phyloP scores from a whole-genome alignment of 2,888 invertebrate species.

The Andrena praecox region DNA sequence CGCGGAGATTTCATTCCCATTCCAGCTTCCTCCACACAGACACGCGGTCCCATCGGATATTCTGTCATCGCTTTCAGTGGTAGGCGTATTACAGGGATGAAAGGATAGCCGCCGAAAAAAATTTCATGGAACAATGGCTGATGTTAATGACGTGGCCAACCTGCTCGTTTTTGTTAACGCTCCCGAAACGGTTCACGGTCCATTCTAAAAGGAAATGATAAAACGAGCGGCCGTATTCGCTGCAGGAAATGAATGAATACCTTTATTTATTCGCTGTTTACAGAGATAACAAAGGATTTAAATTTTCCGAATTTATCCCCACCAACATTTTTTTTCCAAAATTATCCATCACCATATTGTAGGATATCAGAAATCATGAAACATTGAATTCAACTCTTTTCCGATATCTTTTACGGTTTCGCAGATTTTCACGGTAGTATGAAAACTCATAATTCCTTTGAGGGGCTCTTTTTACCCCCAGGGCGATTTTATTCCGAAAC shows the following conservation, averaged over 20 bases:
- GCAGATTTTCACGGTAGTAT: too few species aligned
- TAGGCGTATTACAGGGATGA: constrained; percentile 33
- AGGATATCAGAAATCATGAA: too few species aligned
- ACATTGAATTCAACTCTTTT: too few species aligned
- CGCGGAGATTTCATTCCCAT: constrained; percentile 55
- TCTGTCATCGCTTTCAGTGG: constrained; percentile 34
- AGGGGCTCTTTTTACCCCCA: too few species aligned
- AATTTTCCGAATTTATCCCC: too few species aligned
- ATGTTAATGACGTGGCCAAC: constrained; percentile 32
- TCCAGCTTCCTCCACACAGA: constrained; percentile 26
- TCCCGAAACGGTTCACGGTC: neutral
- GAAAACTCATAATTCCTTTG: too few species aligned
- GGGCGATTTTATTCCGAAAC: too few species aligned
- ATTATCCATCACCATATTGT: too few species aligned
- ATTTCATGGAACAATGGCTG: constrained; percentile 27
- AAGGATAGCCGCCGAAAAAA: constrained; percentile 35
- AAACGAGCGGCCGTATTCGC: neutral
- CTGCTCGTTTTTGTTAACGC: constrained; percentile 21
- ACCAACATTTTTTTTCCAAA: too few species aligned
- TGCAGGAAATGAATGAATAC: constrained; percentile 19
- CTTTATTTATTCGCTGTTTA: constrained; percentile 29
- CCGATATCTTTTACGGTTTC: too few species aligned
- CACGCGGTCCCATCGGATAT: constrained; percentile 39
- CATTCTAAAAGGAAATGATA: constrained; percentile 1
- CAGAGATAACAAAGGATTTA: neutral